Evolutionary conservation across 2,113 vertebrate genomes (phyloP).

Genomic region (Pseudorhombus dupliciocellatus): DNA sequence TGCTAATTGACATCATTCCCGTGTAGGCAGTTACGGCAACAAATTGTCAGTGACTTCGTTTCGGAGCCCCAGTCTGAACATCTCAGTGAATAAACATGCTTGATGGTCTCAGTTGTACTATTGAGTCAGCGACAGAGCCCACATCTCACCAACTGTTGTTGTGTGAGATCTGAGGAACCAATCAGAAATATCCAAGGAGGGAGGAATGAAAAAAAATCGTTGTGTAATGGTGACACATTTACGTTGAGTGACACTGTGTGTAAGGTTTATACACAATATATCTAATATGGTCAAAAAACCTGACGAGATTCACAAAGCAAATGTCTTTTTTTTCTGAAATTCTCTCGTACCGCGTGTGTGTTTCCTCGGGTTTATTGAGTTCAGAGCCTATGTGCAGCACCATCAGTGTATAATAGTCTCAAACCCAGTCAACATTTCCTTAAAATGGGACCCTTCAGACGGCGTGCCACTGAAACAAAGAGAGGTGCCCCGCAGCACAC

Average conservation of each 20-base stretch:
- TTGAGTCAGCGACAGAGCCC: constrained; percentile 44
- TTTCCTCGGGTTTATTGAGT: background rate
- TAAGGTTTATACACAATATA: no score
- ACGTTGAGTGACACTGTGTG: no score
- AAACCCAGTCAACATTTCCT: constrained; percentile 7
- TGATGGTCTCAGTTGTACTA: constrained; percentile 1
- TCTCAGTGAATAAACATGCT: constrained; percentile 33
- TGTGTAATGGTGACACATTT: background rate
- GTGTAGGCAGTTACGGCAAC: background rate
- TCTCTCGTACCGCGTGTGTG: constrained; percentile 5
- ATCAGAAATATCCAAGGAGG: constrained; percentile 1
- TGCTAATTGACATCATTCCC: background rate
- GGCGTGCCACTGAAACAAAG: constrained; percentile 60
- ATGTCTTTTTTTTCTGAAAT: background rate
- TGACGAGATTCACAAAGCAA: background rate
- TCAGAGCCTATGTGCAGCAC: constrained; percentile 8
- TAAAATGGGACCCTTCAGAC: constrained; percentile 47
- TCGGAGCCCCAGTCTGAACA: constrained; percentile 5
- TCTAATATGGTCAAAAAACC: no score
- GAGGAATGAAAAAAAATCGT: background rate
- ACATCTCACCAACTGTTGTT: constrained; percentile 33
- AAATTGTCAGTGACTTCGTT: constrained; percentile 10
- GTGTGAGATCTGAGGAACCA: constrained; percentile 1
- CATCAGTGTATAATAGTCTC: constrained; percentile 18
- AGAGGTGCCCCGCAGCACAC: constrained; percentile 65